Evolutionary conservation across 2,113 vertebrate species (phyloP).

Genomic region (Saccopteryx leptura): DNA sequence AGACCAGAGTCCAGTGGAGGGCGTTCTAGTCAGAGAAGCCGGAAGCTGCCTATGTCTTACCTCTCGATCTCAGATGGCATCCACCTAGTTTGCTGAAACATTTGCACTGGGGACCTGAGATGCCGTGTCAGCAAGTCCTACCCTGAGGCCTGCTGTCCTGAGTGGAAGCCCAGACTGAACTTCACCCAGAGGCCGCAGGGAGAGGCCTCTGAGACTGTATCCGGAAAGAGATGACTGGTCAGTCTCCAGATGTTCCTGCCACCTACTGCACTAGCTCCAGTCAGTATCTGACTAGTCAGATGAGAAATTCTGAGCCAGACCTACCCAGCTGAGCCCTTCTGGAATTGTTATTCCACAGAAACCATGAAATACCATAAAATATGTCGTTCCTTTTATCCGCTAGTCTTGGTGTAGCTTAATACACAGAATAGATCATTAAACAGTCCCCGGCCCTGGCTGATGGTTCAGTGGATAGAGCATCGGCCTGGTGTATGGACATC

Average conservation of each 20-base stretch:
- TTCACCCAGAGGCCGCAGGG: background rate
- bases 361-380: background rate
- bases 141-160: background rate
- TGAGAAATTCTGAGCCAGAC: background rate
- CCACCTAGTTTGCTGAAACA: background rate
- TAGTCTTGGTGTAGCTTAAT: background rate
- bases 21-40: background rate
- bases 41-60: background rate
- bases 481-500: too few species aligned
- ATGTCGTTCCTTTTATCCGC: background rate
- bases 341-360: background rate
- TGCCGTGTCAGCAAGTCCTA: background rate
- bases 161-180: constrained; percentile 7
- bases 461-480: too few species aligned
- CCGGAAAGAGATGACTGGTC: background rate
- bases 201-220: background rate
- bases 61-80: background rate
- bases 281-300: background rate
- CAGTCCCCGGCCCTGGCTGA: too few species aligned
- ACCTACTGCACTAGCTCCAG: background rate
- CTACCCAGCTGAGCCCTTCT: background rate
- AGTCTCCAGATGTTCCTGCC: background rate
- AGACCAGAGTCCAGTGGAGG: background rate
- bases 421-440: background rate
- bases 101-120: background rate